phyloP scores from a whole-genome alignment of 2,113 vertebrate species.

The Poecile atricapillus region DNA sequence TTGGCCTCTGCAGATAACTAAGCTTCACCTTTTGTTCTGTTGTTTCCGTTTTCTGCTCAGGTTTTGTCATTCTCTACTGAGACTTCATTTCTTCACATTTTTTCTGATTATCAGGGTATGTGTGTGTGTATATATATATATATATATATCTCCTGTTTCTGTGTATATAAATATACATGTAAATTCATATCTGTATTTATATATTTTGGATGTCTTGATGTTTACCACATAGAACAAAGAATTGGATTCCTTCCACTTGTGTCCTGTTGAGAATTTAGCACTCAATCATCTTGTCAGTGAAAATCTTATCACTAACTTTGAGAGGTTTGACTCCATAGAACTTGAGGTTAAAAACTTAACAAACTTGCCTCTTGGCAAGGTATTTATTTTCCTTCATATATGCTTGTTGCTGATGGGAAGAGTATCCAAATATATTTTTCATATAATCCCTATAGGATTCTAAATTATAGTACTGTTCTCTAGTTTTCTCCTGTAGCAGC shows the following conservation, averaged over 20 bases:
- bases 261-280: slow-evolving; percentile 7
- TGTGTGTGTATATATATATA: background rate
- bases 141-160: background rate
- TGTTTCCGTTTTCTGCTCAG: background rate
- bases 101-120: background rate
- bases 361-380: background rate
- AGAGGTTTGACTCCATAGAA: background rate
- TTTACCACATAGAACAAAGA: background rate
- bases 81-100: background rate
- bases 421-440: background rate
- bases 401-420: background rate
- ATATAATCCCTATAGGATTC: background rate
- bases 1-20: background rate
- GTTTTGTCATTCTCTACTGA: background rate
- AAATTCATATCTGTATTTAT: background rate
- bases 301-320: background rate
- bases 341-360: background rate
- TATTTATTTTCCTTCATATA: background rate
- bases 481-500: background rate
- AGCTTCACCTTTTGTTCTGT: background rate
- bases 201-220: background rate
- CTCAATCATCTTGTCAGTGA: slow-evolving; percentile 16
- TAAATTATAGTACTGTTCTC: background rate
- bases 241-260: background rate
- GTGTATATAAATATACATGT: background rate